phyloP scores from a whole-genome alignment of 2,113 vertebrate species.

The Macquaria australasica region DNA sequence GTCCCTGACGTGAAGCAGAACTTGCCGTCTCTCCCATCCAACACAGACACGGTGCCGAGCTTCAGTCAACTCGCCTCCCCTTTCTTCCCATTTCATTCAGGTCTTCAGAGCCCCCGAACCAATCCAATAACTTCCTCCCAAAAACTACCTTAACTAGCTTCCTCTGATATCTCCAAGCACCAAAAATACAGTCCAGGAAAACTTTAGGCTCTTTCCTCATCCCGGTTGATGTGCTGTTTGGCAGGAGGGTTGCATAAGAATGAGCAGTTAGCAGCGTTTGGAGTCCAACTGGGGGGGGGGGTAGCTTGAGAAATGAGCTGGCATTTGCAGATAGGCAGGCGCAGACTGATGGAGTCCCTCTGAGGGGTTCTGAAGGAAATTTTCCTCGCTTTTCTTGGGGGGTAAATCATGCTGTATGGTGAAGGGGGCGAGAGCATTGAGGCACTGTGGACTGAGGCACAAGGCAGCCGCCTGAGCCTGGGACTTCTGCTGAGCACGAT shows the following conservation, averaged over 20 bases:
- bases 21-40: not conserved
- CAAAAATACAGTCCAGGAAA: conserved; percentile 55
- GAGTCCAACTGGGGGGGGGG: conserved; percentile 66
- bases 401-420: conserved; percentile 66
- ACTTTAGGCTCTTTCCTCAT: conserved; percentile 68
- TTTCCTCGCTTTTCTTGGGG: conserved; percentile 66
- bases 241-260: conserved; percentile 78
- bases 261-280: conserved; percentile 71
- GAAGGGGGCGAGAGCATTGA: conserved; percentile 42
- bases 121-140: conserved; percentile 43
- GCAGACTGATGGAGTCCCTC: conserved; percentile 78
- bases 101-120: conserved; percentile 49
- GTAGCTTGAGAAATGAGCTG: conserved; percentile 81
- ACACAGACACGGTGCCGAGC: not conserved
- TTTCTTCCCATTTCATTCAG: conserved; percentile 49
- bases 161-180: conserved; percentile 62
- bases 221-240: conserved; percentile 74
- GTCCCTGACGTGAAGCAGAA: conserved; percentile 8
- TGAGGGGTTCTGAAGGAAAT: conserved; percentile 66
- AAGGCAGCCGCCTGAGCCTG: conserved; percentile 35
- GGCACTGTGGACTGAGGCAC: conserved; percentile 24
- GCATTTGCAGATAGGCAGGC: conserved; percentile 80
- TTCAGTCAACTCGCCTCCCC: conserved; percentile 20
- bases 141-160: conserved; percentile 53
- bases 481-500: conserved; percentile 57